A percentile compares a stretch with the other conserved stretches of the same genome.
phyloP scores from a whole-genome alignment of 2,888 invertebrate species.

The Xylophagus ater region DNA sequence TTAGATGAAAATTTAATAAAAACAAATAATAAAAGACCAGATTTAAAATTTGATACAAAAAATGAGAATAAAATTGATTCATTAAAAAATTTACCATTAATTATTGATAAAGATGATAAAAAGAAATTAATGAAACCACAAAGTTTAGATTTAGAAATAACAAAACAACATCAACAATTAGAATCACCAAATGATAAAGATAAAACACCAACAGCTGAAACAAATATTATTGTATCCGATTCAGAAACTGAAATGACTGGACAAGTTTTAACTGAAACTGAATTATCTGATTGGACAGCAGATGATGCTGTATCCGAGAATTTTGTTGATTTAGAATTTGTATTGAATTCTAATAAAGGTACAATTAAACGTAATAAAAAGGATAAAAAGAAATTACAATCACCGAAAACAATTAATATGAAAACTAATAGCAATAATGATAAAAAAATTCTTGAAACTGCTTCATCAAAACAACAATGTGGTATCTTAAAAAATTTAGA shows the following conservation, averaged over 20 bases:
- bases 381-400: slow-evolving; percentile 34
- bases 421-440: slow-evolving; percentile 20
- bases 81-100: slow-evolving; percentile 34
- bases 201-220: slow-evolving; percentile 35
- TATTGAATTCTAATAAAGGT: slow-evolving; percentile 43
- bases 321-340: slow-evolving; percentile 53
- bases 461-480: slow-evolving; percentile 29
- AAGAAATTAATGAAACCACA: slow-evolving; percentile 29
- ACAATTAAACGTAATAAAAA: slow-evolving; percentile 36
- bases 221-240: slow-evolving; percentile 43
- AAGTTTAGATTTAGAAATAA: slow-evolving; percentile 24
- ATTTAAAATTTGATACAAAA: slow-evolving; percentile 34
- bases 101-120: slow-evolving; percentile 29
- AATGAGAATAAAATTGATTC: slow-evolving; percentile 40
- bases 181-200: slow-evolving; percentile 29
- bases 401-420: slow-evolving; percentile 32
- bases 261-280: slow-evolving; percentile 70
- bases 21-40: slow-evolving; percentile 24
- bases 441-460: slow-evolving; percentile 24
- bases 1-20: slow-evolving; percentile 16
- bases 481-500: slow-evolving; percentile 43
- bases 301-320: slow-evolving; percentile 70
- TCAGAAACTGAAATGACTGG: slow-evolving; percentile 60
- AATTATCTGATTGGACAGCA: slow-evolving; percentile 81
- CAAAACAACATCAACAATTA: slow-evolving; percentile 20